Conservation (phyloP, 2,888 invertebrate species). For the Amblyjoppa fuscipennis region DNA sequence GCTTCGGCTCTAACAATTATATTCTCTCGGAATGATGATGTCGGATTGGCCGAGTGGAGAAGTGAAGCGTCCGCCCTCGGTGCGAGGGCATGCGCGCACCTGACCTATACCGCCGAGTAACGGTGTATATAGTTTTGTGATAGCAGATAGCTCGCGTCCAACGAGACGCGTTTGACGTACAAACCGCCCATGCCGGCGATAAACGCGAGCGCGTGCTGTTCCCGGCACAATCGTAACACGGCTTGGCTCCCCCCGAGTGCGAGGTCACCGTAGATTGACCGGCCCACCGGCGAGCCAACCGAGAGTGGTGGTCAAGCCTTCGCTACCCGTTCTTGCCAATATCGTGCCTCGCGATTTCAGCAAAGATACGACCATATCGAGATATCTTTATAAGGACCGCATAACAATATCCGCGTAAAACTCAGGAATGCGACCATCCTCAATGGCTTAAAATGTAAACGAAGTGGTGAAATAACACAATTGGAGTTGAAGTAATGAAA, state of each 20-base stretch:
- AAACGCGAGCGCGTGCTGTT: constrained; percentile 30
- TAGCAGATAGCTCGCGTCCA: constrained; percentile 50
- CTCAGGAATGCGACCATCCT: no score
- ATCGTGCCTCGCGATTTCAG: not conserved
- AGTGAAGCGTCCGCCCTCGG: constrained; percentile 61
- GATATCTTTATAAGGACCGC: not conserved
- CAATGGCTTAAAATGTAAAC: no score
- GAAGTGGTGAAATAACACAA: no score
- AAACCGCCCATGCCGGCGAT: constrained; percentile 21
- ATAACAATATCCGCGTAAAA: no score
- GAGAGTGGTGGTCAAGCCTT: not conserved
- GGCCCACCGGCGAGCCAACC: constrained; percentile 20
- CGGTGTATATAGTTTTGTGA: constrained; percentile 39
- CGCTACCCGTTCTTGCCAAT: not conserved
- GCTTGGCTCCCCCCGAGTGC: not conserved
- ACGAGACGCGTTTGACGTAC: constrained; percentile 40
- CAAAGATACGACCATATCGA: not conserved
- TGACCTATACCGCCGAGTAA: constrained; percentile 47
- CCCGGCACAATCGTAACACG: constrained; percentile 21
- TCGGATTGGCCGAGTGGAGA: constrained; percentile 63
- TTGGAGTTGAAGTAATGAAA: no score
- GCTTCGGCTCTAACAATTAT: constrained; percentile 59
- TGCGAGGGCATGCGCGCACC: constrained; percentile 65
- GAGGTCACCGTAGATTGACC: constrained; percentile 17
- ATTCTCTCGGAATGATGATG: constrained; percentile 52